Evolutionary conservation across 2,797 vertebrate species (phyloP).

Genomic region (Tangara arthus): DNA sequence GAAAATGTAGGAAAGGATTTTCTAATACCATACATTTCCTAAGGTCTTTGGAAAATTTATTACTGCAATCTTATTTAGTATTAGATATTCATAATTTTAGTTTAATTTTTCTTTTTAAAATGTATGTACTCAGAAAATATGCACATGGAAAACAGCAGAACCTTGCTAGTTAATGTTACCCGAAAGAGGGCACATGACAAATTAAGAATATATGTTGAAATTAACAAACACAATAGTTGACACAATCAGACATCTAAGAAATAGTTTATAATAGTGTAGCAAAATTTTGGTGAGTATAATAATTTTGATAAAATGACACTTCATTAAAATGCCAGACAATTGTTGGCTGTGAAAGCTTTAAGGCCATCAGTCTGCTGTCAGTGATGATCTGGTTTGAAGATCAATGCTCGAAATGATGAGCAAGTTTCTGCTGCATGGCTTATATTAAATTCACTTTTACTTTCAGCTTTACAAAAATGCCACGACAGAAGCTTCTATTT

Average conservation of each 20-base stretch:
- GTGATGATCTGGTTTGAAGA: background rate
- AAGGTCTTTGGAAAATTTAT: background rate
- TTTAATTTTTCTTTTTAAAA: background rate
- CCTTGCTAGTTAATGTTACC: background rate
- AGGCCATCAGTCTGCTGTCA: background rate
- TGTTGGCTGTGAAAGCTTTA: background rate
- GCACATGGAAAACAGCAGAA: conserved; percentile 40
- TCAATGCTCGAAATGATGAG: background rate
- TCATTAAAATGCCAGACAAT: background rate
- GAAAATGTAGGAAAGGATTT: background rate
- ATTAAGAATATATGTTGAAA: background rate
- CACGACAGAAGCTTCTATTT: conserved; percentile 15
- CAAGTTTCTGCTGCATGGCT: conserved; percentile 47
- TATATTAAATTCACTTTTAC: background rate
- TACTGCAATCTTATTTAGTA: background rate
- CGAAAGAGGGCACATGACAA: background rate
- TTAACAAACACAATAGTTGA: background rate
- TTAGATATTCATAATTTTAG: background rate
- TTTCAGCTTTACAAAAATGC: conserved; percentile 19
- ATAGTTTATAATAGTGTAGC: background rate
- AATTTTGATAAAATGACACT: background rate
- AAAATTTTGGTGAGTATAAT: background rate
- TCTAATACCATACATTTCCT: background rate
- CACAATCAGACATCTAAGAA: background rate
- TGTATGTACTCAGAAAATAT: background rate